A percentile compares a stretch with the other conserved stretches of the same genome.
These are phyloP conservation scores for Acrossocheilus wenchowensis DNA, from an alignment of 2,797 vertebrate species.

Conservation along the genomic window DNA sequence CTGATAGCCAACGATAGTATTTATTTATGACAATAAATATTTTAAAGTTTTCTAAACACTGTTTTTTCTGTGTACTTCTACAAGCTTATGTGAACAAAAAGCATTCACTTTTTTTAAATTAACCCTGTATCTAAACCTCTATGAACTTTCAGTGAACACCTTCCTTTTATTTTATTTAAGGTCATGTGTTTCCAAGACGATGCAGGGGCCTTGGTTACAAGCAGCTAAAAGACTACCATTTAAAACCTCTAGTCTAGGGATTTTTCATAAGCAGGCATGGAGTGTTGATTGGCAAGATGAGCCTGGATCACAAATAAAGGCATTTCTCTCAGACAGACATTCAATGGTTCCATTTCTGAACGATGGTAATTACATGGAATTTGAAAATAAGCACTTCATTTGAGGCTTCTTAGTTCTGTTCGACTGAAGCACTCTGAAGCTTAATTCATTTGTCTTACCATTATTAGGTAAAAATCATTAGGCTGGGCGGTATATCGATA, in stretches of 20 bases:
- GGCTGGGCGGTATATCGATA: neutral
- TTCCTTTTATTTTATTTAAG: conserved; percentile 14
- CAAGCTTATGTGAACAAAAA: neutral
- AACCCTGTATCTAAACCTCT: neutral
- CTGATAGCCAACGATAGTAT: neutral
- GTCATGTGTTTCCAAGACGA: conserved; percentile 60
- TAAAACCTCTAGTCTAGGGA: conserved; percentile 52
- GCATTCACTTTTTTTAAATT: neutral
- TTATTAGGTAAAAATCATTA: neutral
- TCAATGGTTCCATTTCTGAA: conserved; percentile 58
- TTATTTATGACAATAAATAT: neutral
- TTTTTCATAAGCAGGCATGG: conserved; percentile 68
- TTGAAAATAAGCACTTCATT: conserved; percentile 66
- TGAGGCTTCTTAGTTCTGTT: conserved; percentile 70
- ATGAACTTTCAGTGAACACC: neutral
- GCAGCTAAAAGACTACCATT: conserved; percentile 34
- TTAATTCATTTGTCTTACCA: conserved; percentile 1
- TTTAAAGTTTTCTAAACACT: neutral
- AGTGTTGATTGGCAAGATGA: conserved; percentile 79
- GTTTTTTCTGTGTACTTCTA: neutral
- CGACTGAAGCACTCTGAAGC: conserved; percentile 71
- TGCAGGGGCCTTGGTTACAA: conserved; percentile 38
- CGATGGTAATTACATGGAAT: conserved; percentile 65
- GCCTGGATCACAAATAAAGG: conserved; percentile 64
- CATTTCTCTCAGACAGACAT: conserved; percentile 37